These are phyloP conservation scores for Rhinolophus ferrumequinum DNA, from an alignment of 2,113 vertebrate genomes.

Conservation along the genomic window DNA sequence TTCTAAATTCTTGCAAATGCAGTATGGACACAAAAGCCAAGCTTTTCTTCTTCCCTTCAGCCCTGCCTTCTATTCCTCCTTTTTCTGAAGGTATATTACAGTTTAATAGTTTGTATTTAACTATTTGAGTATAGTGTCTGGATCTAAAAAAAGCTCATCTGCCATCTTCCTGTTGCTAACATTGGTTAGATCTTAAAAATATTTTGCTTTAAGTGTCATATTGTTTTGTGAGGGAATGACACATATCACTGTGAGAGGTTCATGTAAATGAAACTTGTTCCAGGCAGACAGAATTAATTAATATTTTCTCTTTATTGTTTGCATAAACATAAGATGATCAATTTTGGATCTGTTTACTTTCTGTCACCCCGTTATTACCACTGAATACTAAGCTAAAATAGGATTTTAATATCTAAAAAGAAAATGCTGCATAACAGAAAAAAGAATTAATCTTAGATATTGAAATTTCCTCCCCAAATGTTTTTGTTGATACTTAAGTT, in stretches of 20 bases:
- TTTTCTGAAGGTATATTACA: neutral
- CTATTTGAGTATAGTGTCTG: neutral
- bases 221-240: neutral
- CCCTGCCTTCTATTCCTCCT: neutral
- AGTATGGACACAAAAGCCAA: neutral
- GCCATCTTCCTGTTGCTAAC: neutral
- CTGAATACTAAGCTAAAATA: neutral
- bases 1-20: neutral
- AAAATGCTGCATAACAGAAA: neutral
- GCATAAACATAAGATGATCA: neutral
- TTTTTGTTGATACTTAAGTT: neutral
- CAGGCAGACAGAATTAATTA: neutral
- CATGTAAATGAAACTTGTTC: neutral
- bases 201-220: neutral
- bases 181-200: neutral
- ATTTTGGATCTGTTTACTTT: neutral
- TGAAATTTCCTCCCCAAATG: neutral
- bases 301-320: neutral
- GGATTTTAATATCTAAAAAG: neutral
- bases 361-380: neutral
- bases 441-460: neutral
- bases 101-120: neutral
- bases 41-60: neutral
- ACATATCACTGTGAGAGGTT: neutral
- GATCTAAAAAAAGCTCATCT: neutral